Percentiles rank a stretch among this genome's conserved stretches.
phyloP scores from a whole-genome alignment of 2,888 invertebrate genomes.

The Acleris laterana region DNA sequence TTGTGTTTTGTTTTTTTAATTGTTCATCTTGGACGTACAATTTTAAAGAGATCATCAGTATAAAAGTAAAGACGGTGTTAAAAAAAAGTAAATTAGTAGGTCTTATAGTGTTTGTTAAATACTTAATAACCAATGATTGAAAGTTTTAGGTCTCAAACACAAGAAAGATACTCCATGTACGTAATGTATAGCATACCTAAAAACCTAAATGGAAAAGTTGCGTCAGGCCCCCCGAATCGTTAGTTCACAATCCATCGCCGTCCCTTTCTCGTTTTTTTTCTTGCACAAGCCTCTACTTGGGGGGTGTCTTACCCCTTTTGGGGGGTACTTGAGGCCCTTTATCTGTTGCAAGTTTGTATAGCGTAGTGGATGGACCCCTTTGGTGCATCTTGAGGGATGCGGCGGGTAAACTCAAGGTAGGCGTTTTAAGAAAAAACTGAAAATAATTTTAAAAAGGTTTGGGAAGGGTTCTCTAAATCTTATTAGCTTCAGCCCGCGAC shows the following conservation, averaged over 20 bases:
- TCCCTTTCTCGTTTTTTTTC: constrained; percentile 73
- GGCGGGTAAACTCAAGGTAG: constrained; percentile 54
- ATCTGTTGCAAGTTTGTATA: constrained; percentile 83
- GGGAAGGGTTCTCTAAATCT: neutral
- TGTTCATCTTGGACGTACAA: neutral
- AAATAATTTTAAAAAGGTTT: neutral
- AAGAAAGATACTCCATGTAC: neutral
- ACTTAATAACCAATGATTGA: no score
- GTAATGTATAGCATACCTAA: neutral
- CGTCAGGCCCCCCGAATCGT: constrained; percentile 41
- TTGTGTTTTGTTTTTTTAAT: constrained; percentile 19
- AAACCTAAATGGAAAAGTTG: constrained; percentile 11
- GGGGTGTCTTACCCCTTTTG: constrained; percentile 82
- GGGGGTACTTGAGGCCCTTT: constrained; percentile 81
- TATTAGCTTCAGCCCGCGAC: neutral
- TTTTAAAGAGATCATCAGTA: neutral
- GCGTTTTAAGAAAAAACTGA: constrained; percentile 38
- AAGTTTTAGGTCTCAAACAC: neutral
- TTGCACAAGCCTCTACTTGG: constrained; percentile 79
- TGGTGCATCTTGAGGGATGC: constrained; percentile 79
- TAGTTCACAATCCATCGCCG: constrained; percentile 54
- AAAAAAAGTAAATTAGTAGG: no score
- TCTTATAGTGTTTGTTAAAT: no score
- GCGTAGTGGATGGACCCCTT: constrained; percentile 81
- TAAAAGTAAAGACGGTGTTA: no score